Base-by-base conservation (phyloP, 2,888 invertebrate genomes). In the Mechanitis messenoides region DNA sequence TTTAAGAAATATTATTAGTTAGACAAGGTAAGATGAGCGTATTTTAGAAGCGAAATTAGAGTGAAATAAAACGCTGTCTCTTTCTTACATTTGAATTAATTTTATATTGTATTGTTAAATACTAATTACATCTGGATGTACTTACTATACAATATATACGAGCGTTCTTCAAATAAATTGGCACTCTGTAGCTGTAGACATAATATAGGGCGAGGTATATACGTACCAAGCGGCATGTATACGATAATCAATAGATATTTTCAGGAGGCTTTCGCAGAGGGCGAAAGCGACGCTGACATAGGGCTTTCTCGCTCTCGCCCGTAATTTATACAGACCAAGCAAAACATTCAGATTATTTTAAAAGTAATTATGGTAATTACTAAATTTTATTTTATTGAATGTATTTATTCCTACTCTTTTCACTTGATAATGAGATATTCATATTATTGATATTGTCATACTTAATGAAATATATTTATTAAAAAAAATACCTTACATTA, bases 241-340 rank as follows among this genome's bases (percentile, higher is more conserved):
- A 88, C 86, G 81, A 85, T 89, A 90, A 90, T 90, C 89, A 88
- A 90, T 90, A 89, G 84, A 89, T 89, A 89, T 90, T 90, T 90
- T 89, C 89, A 89, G 88, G 85, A 88, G 88, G 88, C 88, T 87
- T 87, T 88, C 86, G 87, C 80, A 78, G 79, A 77, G 85, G 73
- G 83, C 71, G 84, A 81, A 72, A 73, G 82, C 72, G 82, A 82
- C 73, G 76, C 71, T 71, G 65, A 67, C 65, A 80, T 83, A 79
- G 69, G 69, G 75, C 78, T 69, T 61, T 85, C 87, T 85, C 87
- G 70, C 79, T 89, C 85, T 70, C 62, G 72, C 80, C 71, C 78
- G 81, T 85, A 85, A 87, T 85, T 84, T 85, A 77, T 75, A 77
- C 77, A 85, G 85, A 71, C 77, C 70, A 83, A 65, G 72, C 63